Evolutionary conservation across 2,113 vertebrate species (phyloP).

Genomic region (Triplophysa tibetana): DNA sequence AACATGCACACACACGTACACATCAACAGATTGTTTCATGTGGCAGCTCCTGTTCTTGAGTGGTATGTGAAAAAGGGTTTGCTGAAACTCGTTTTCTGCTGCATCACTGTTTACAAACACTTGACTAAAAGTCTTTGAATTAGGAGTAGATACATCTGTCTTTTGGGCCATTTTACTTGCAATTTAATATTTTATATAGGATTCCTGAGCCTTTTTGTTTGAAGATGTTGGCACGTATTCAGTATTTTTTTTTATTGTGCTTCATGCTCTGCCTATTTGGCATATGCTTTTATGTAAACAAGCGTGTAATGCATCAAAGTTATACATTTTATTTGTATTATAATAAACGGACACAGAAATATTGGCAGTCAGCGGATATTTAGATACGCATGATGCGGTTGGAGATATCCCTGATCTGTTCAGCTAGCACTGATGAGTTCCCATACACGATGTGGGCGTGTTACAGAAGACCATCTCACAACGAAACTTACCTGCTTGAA

Average conservation of each 20-base stretch:
- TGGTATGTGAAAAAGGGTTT: constrained; percentile 29
- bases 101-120: constrained; percentile 58
- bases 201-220: not conserved
- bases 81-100: constrained; percentile 53
- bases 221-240: not conserved
- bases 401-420: too few species aligned
- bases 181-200: not conserved
- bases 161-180: not conserved
- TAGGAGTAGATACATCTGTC: too few species aligned
- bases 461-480: not conserved
- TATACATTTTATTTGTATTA: too few species aligned
- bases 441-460: not conserved
- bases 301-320: too few species aligned
- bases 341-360: too few species aligned
- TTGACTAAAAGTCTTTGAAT: not conserved
- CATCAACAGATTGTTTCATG: constrained; percentile 55
- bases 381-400: too few species aligned
- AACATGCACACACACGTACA: not conserved
- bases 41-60: constrained; percentile 49
- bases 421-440: not conserved
- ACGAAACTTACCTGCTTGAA: not conserved
- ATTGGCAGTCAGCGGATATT: too few species aligned
- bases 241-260: too few species aligned
- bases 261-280: too few species aligned
- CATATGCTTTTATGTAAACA: too few species aligned